Base-by-base conservation (phyloP, 2,888 invertebrate genomes). In the Polydrusus tereticollis region DNA sequence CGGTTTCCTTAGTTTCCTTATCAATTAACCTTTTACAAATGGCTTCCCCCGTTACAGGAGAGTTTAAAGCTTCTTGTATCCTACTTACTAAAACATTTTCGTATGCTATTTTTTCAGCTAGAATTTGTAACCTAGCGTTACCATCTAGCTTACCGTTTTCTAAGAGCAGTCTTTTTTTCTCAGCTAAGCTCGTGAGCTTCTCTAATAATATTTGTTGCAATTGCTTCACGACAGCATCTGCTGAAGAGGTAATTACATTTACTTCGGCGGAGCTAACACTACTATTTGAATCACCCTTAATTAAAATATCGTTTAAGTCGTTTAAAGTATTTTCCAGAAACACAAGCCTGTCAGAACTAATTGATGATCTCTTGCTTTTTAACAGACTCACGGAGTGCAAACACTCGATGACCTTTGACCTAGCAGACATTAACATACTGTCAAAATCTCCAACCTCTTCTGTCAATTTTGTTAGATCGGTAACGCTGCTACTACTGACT, bases 61-160 rank as follows among this genome's bases (percentile, higher is more conserved):
- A 76, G 43, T 64, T 70, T 60, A 92, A 86, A 58, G 92, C 91
- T 83, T 92, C 91, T 77, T 91, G 90, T 75, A 93, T 89, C 79
- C 91, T 88, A 74, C 90, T 88, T 33, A 84, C 78, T 68, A 84
- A 74, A 63, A 94, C 90, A 69, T 93, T 92, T 85, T 95, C 94
- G 83, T 92, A 94, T 0, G 94, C 94, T 18, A 94, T 87, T 81
- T 94, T 92, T 84, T 94, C 94, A 1, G 94, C 94, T 66, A 94
- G 85, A 65, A 94, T 87, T 80, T 92, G 91, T 75, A 93, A 85
- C 81, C 90, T 91, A 75, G 90, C 90, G 55, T 89, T 88, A 70
- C 89, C 89, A 64, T 92, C 91, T 75, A 93, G 87, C 79, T 91
- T 90, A 68, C 92, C 92, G 10, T 89, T 88, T 80, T 91, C 90